Percentiles rank a stretch among this genome's conserved stretches.
phyloP scores from a whole-genome alignment of 2,113 vertebrate species.

The Pseudorasbora parva region DNA sequence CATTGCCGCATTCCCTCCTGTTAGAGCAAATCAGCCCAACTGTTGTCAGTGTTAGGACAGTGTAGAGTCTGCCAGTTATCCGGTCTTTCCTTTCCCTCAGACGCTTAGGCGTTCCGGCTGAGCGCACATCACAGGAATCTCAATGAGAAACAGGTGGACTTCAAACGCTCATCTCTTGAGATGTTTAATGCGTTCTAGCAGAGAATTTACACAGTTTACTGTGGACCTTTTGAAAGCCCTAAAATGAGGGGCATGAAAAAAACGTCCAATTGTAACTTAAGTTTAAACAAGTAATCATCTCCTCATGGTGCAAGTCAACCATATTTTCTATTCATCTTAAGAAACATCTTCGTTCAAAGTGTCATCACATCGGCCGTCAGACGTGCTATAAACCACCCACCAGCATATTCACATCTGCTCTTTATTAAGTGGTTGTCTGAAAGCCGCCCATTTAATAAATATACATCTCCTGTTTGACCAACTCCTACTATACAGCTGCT shows the following conservation, averaged over 20 bases:
- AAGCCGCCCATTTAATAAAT: constrained; percentile 41
- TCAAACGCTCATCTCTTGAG: constrained; percentile 58
- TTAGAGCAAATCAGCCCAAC: not conserved
- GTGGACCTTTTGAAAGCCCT: not conserved
- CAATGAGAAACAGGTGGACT: constrained; percentile 62
- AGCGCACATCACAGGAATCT: constrained; percentile 42
- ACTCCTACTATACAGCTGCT: not conserved
- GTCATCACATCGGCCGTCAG: constrained; percentile 6
- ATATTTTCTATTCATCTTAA: not conserved
- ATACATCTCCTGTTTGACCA: constrained; percentile 8
- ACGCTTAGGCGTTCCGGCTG: constrained; percentile 31
- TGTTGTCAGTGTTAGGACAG: not conserved
- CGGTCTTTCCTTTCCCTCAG: not conserved
- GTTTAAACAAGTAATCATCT: constrained; percentile 25
- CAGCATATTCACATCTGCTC: constrained; percentile 52
- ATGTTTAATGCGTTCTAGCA: constrained; percentile 49
- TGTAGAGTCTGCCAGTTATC: not conserved
- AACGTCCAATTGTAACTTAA: not conserved
- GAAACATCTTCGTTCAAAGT: not conserved
- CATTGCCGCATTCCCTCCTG: not conserved
- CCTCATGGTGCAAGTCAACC: not conserved
- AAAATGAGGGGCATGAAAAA: not conserved
- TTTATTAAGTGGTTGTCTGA: constrained; percentile 44
- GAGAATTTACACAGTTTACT: constrained; percentile 45
- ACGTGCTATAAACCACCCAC: constrained; percentile 38